A percentile compares a stretch with the other conserved stretches of the same genome.
Evolutionary conservation across 2,113 vertebrate species (phyloP).

Genomic region (Choloepus hoffmanni): DNA sequence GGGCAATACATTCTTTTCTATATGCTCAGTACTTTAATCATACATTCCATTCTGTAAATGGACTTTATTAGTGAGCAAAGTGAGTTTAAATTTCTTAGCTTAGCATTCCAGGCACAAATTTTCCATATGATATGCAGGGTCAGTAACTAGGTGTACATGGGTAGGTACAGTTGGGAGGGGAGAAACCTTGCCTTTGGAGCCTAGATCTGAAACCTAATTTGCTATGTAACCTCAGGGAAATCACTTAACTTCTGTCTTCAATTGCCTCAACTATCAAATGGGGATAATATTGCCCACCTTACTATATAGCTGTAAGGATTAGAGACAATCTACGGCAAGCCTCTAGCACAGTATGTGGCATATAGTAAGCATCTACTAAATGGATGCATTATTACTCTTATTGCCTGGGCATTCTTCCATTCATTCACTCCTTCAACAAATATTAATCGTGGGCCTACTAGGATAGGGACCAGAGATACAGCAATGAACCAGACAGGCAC

Average conservation of each 20-base stretch:
- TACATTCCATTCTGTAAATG: not conserved
- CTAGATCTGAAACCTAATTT: constrained; percentile 39
- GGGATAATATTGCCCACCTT: not conserved
- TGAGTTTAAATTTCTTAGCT: constrained; percentile 1
- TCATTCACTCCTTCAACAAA: not conserved
- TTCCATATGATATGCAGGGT: not conserved
- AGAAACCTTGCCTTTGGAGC: not conserved
- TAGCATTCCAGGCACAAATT: not conserved
- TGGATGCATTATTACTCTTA: not conserved
- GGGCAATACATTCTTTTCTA: not conserved
- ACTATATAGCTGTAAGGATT: not conserved
- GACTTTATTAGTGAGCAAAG: not conserved
- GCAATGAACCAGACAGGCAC: not conserved
- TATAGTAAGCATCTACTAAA: not conserved
- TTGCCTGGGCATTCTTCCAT: not conserved
- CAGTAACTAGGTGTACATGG: not conserved
- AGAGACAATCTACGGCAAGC: not conserved
- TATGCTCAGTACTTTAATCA: not conserved
- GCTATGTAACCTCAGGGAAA: not conserved
- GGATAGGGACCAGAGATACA: not conserved
- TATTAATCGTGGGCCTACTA: not conserved
- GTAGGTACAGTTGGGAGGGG: not conserved
- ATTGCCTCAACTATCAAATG: not conserved
- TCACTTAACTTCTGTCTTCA: constrained; percentile 37
- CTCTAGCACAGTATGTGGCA: not conserved